phyloP scores from a whole-genome alignment of 2,888 invertebrate genomes.

The Luperina nickerlii region DNA sequence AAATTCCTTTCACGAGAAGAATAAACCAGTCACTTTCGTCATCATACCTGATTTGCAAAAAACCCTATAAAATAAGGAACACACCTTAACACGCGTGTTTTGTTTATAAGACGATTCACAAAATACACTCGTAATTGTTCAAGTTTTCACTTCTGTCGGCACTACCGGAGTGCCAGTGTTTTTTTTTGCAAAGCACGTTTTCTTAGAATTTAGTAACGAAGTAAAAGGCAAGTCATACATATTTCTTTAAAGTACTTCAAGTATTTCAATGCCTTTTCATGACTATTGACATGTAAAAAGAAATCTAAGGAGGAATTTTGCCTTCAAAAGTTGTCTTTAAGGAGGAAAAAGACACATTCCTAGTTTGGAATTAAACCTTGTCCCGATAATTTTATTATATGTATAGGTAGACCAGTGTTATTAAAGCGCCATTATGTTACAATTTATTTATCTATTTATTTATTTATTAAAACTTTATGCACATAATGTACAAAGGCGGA shows the following conservation, averaged over 20 bases:
- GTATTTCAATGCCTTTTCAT: constrained; percentile 22
- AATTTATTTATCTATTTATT: constrained; percentile 14
- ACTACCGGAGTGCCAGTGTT: too few relatives aligned
- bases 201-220: constrained; percentile 2
- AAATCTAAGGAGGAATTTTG: constrained; percentile 10
- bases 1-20: too few relatives aligned
- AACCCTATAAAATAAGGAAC: too few relatives aligned
- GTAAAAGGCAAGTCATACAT: constrained; percentile 11
- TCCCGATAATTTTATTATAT: not conserved
- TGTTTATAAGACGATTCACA: too few relatives aligned
- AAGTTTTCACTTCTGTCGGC: too few relatives aligned
- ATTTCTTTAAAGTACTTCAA: constrained; percentile 15
- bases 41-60: too few relatives aligned
- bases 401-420: not conserved
- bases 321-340: not conserved
- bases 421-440: constrained; percentile 5
- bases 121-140: too few relatives aligned
- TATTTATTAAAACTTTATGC: too few relatives aligned
- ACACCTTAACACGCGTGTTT: too few relatives aligned
- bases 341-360: constrained; percentile 1
- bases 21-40: too few relatives aligned
- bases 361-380: not conserved
- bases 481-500: too few relatives aligned
- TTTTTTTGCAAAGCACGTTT: not conserved
- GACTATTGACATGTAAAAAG: constrained; percentile 20